phyloP scores from a whole-genome alignment of 2,113 vertebrate genomes.

The Ceratotherium simum region DNA sequence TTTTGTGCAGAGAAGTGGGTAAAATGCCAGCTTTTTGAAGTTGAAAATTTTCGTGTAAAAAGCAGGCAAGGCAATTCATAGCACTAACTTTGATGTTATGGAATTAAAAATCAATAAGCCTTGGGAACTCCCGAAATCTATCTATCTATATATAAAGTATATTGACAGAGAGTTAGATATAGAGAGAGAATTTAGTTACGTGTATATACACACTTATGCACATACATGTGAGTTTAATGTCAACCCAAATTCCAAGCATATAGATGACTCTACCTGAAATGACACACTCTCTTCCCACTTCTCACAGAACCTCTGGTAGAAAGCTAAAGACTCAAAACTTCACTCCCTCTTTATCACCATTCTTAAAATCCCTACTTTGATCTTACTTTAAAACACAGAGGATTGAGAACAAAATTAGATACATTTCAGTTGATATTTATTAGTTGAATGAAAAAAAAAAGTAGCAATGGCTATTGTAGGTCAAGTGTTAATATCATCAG shows the following conservation, averaged over 20 bases:
- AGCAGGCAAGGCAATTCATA: slow-evolving; percentile 42
- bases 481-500: not conserved
- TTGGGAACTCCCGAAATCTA: not conserved
- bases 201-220: not conserved
- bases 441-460: not conserved
- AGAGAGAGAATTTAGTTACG: not conserved
- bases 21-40: not conserved
- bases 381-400: not conserved
- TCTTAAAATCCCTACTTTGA: not conserved
- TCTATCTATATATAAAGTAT: not conserved
- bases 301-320: not conserved
- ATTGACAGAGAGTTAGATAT: not conserved
- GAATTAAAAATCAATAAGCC: slow-evolving; percentile 16
- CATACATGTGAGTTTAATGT: not conserved
- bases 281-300: not conserved
- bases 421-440: not conserved
- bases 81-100: not conserved
- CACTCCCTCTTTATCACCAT: not conserved
- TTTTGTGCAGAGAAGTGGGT: not conserved
- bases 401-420: not conserved
- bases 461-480: not conserved
- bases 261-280: not conserved
- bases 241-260: not conserved
- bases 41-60: slow-evolving; percentile 18
- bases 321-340: not conserved